phyloP scores from a whole-genome alignment of 2,888 invertebrate species.

The Ceratothoa steindachneri region DNA sequence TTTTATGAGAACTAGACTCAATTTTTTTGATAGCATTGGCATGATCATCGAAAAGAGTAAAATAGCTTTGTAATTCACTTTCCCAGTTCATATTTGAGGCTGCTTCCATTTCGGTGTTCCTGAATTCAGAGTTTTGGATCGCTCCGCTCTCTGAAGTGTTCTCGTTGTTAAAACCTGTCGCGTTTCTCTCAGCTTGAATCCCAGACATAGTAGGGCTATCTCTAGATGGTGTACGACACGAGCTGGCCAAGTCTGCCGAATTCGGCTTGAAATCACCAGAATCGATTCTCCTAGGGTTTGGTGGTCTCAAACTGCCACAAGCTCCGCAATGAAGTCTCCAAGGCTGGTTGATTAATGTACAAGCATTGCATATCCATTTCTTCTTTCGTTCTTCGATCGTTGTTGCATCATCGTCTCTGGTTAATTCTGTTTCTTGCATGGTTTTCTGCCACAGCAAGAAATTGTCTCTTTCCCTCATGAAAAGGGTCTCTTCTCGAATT shows the following conservation, averaged over 20 bases:
- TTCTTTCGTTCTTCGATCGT: constrained; percentile 22
- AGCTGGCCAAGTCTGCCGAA: not conserved
- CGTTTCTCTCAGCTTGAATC: not conserved
- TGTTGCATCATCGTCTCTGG: not conserved
- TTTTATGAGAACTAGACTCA: not conserved
- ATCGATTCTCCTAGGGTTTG: constrained; percentile 34
- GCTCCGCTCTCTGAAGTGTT: not conserved
- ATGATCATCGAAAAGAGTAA: constrained; percentile 37
- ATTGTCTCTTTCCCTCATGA: constrained; percentile 24
- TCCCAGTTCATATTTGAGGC: constrained; percentile 34
- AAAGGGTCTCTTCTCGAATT: constrained; percentile 28
- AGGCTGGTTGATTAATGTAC: constrained; percentile 41
- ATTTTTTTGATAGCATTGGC: constrained; percentile 2
- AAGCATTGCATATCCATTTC: constrained; percentile 38
- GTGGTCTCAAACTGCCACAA: constrained; percentile 32
- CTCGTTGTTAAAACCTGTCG: not conserved
- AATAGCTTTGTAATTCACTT: constrained; percentile 36
- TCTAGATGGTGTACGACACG: not conserved
- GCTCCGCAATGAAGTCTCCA: constrained; percentile 46
- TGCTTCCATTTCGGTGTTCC: constrained; percentile 14
- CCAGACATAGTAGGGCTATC: constrained; percentile 20
- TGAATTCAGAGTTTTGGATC: constrained; percentile 4
- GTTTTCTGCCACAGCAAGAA: constrained; percentile 32
- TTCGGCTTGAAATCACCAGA: constrained; percentile 16
- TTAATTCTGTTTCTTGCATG: not conserved